These are phyloP conservation scores for Anguilla anguilla DNA, from an alignment of 2,797 vertebrate species.

Conservation along the genomic window DNA sequence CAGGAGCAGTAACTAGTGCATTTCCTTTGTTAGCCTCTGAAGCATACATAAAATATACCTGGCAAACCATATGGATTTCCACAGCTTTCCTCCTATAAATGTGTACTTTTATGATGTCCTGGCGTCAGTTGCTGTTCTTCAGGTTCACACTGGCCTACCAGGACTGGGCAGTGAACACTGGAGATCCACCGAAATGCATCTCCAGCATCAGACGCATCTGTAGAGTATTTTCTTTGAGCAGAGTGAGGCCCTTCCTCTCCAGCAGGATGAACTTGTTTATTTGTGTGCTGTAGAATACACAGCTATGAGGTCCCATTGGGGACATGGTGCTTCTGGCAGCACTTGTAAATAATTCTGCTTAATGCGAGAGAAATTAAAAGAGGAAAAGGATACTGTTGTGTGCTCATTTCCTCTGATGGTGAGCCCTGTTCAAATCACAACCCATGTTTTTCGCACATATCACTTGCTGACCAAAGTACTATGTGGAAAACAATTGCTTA, in stretches of 20 bases:
- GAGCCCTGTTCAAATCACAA: background rate
- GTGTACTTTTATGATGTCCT: background rate
- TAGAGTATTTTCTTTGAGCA: background rate
- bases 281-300: constrained; percentile 10
- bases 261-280: background rate
- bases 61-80: background rate
- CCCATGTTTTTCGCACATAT: background rate
- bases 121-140: background rate
- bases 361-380: constrained; percentile 25
- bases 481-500: background rate
- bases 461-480: background rate
- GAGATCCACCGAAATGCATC: background rate
- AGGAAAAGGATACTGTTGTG: background rate
- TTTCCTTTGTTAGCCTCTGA: background rate
- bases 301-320: background rate
- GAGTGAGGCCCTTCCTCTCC: background rate
- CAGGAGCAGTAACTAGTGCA: background rate
- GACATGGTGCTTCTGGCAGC: background rate
- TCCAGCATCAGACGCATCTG: background rate
- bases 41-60: background rate
- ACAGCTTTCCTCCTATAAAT: background rate
- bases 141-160: background rate
- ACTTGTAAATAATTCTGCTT: constrained; percentile 32
- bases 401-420: constrained; percentile 18
- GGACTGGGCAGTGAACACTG: background rate